Base-by-base conservation (phyloP, 2,113 vertebrate genomes). In the Gymnorhina tibicen region DNA sequence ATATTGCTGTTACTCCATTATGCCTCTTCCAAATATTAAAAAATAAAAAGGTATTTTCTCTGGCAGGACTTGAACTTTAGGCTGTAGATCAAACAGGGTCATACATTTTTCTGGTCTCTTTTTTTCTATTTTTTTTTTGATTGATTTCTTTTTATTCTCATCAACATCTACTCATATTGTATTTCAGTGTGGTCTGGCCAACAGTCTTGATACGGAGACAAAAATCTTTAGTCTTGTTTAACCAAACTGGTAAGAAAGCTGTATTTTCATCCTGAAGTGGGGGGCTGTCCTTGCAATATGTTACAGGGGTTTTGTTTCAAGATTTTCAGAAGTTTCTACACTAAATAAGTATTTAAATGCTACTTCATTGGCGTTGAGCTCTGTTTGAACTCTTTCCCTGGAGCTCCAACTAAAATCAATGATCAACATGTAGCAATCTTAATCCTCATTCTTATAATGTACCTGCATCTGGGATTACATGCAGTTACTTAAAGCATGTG, bases 141-240 rank as follows among this genome's bases (percentile, higher is more conserved):
- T 78, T 77, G 75, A 89, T 93, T 85, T 64, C 56, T 91, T 91
- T 84, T 50, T 80, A 64, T 87, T 93, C 62, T 58, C 82, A 55
- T 91, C 85, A 84, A n/a, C 68, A 50, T 90, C 56, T 78, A 75
- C 46, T 92, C 56, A 32, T 89, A 56, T 47, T 50, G 12, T 81
- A 78, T 90, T 95, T 93, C 93, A 89, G 3, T 76, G 91, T 93
- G 89, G 93, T 94, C 89, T 97, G 93, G 94, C 86, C 92, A 86
- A 55, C 28, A 70, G 27, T 72, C 76, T 76, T 81, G 69, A 91
- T 93, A 77, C 6, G 7, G 41, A 81, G 73, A 96, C 95, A 97
- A 91, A 95, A 96, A 89, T 82, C 62, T 93, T 83, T 7, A 85
- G 63, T 85, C 53, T 75, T 91, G 42, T 91, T 95, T 93, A 91